Evolutionary conservation across 2,888 invertebrate species (phyloP).

Genomic region (Congeria kusceri): DNA sequence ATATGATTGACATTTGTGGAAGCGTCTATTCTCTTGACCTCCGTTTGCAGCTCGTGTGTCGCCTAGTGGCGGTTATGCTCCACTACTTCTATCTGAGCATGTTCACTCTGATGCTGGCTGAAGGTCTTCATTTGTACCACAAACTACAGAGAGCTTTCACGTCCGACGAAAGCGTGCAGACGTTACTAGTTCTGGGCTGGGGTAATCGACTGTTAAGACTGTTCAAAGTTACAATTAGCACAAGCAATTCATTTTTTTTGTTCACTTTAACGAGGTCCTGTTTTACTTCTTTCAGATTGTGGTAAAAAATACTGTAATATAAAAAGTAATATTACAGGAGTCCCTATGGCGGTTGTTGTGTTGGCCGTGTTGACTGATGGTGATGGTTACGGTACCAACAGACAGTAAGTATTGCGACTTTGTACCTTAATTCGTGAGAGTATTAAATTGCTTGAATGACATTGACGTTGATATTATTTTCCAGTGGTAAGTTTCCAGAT

Average conservation of each 20-base stretch:
- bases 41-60: conserved; percentile 68
- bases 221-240: background rate
- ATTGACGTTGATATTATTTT: no score
- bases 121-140: conserved; percentile 66
- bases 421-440: no score
- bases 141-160: conserved; percentile 61
- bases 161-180: conserved; percentile 34
- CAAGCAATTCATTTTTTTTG: background rate
- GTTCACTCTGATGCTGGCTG: conserved; percentile 69
- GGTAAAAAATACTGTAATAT: no score
- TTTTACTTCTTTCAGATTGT: no score
- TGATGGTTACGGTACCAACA: conserved; percentile 68
- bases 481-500: no score
- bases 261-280: no score
- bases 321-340: conserved; percentile 32
- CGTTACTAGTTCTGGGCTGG: conserved; percentile 67
- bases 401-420: no score
- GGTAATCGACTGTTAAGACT: conserved; percentile 46
- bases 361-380: conserved; percentile 60
- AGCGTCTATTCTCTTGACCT: background rate
- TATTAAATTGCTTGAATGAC: no score
- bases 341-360: conserved; percentile 63
- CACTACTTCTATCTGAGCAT: conserved; percentile 67
- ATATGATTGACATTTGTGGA: no score
- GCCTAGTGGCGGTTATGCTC: conserved; percentile 62